Percentiles rank a stretch among this genome's conserved stretches.
These are phyloP conservation scores for Mantis religiosa DNA, from an alignment of 2,888 invertebrate species.

Conservation along the genomic window DNA sequence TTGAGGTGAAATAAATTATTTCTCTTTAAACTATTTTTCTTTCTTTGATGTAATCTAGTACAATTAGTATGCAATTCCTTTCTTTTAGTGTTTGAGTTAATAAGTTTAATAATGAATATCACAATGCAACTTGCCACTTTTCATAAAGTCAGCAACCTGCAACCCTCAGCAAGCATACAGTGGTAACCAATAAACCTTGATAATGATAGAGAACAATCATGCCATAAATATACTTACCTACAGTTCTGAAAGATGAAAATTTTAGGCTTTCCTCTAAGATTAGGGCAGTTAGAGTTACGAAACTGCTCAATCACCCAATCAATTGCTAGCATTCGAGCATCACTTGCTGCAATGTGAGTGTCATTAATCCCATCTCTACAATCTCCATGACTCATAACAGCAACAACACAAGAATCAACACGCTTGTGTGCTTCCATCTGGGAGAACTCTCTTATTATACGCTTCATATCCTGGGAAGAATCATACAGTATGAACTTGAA, in stretches of 20 bases:
- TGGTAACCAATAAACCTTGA: too few species aligned
- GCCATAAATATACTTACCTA: constrained; percentile 46
- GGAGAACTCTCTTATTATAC: constrained; percentile 46
- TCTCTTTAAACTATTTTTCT: too few species aligned
- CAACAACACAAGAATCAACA: constrained; percentile 60
- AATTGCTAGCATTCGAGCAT: constrained; percentile 51
- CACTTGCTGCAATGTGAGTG: constrained; percentile 56
- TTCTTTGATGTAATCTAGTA: too few species aligned
- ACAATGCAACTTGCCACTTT: too few species aligned
- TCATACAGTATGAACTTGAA: background rate
- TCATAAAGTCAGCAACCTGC: too few species aligned
- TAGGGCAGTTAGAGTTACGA: constrained; percentile 51
- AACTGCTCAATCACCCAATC: constrained; percentile 57
- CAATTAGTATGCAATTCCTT: too few species aligned
- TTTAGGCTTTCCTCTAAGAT: constrained; percentile 60
- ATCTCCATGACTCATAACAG: constrained; percentile 65
- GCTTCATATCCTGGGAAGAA: constrained; percentile 42
- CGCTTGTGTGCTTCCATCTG: constrained; percentile 44
- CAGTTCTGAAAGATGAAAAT: constrained; percentile 71
- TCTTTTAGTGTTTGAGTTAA: too few species aligned
- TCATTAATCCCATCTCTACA: constrained; percentile 46
- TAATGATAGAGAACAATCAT: too few species aligned
- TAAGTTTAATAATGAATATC: too few species aligned
- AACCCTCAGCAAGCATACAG: too few species aligned
- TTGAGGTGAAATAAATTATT: too few species aligned